Base-by-base conservation (phyloP, 2,797 vertebrate genomes). In the Enteromius thamalakanensis region DNA sequence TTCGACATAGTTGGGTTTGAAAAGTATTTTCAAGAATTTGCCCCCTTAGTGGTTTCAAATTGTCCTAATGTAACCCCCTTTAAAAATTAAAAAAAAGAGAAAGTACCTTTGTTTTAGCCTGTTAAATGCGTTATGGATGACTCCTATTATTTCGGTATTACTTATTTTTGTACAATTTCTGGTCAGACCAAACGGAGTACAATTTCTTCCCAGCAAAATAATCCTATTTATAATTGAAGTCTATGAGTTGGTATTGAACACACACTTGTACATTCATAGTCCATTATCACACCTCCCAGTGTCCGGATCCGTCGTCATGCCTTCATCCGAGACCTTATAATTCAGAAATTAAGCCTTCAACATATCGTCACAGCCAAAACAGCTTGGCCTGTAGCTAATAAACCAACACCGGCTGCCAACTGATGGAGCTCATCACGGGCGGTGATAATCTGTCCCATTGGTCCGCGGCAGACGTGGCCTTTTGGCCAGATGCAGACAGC, bases 391-490 rank as follows among this genome's bases (percentile, higher is more conserved):
- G 49, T 75, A 26, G 32, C 65, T 72, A 78, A 84, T 64, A 40
- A 26, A 79, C 1, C 9, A 40, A 80, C 37, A 65, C 69, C 17
- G 47, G 37, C 65, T 80, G 76, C 70, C 79, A 76, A 72, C 72
- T 81, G 71, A 37, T 77, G 42, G 40, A 60, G 65, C 80, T 79
- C 80, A 79, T 86, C 71, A 76, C 14, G 1, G n/a, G 40, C 11
- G 5, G 74, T 12, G 64, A 83, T 86, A 76, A 80, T 74, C 69
- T 53, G 32, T 82, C 62, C 60, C 76, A 68, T 65, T 29, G 47
- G 58, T 26, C 45, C 15, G 0, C 51, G 47, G 40, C 68, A 81
- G 67, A 74, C 32, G 6, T 40, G 83, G 60, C 6, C 68, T 62
- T 69, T 77, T 75, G 53, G 70, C 55, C 34, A 58, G 71, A 67